Evolutionary conservation across 2,797 vertebrate species (phyloP), one percentile per base, ranked within the genome.

Genomic region (Poecile montanus): DNA sequence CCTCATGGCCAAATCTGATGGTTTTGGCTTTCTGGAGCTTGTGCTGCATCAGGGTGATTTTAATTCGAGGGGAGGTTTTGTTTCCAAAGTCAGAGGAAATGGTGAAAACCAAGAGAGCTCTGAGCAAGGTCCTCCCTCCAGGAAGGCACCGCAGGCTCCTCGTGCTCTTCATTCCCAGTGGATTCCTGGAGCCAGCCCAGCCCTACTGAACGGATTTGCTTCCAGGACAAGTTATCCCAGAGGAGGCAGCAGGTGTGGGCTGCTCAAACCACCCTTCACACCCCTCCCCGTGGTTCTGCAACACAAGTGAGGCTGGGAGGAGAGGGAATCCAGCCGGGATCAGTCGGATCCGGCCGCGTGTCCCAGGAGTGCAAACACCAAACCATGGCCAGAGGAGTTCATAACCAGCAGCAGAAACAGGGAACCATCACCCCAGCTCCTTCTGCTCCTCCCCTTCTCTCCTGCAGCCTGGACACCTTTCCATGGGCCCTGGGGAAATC

Each of bases 271-370:
- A 1, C 1, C 27, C 23, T n/a, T 29, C 54, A 11, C 1, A 17
- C 4, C 83, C 40, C 42, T 38, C 82, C 11, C 17, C 4, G 1
- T 1, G 3, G 50, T 10, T 42, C 48, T 23, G 25, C 7, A 26
- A 9, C 48, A 9, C 2, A 0, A 5, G 16, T 2, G 9, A 80
- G 50, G 53, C 61, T 0, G 9, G 48, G 6, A 32, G 57, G 73
- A 47, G 80, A 51, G 29, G 56, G 50, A 89, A 81, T 6, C 74
- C 77, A 63, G n/a, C 45, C 38, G 0, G 0, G 13, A 13, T 5
- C 56, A 8, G 29, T 5, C 0, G 2, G 25, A 4, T 27, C 91
- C 0, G 0, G 56, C 38, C 60, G 16, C 0, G 0, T 2, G 32
- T 21, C 36, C 73, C 88, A 29, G 32, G 25, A 1, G 29, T 16